Base-by-base conservation (phyloP, 2,888 invertebrate genomes). In the Pheosia tremula region DNA sequence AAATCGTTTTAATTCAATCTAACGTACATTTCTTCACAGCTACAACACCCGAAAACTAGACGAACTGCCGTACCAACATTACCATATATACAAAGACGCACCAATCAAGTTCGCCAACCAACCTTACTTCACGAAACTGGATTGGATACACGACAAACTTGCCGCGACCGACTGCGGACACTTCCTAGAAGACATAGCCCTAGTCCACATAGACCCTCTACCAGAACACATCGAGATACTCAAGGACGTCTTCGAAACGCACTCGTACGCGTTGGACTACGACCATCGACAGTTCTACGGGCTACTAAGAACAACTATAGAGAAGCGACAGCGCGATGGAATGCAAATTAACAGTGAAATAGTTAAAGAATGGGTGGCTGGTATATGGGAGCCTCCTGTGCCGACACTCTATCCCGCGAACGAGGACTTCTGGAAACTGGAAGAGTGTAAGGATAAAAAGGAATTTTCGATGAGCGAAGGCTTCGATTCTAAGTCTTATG, bases 221-320 rank as follows among this genome's bases (percentile, higher is more conserved):
- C 94, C 95, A 37, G 89, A 90, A 75, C 91, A 95, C 77, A 85
- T 96, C 50, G 92, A 93, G 58, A 87, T 96, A 57, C 84, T 97
- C 4, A 95, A 95, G 77, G 95, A 96, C 69, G 95, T 97, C 65
- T 94, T 98, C 64, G 96, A 96, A 86, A 94, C 95, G 0, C 95
- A 97, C 75, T 95, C 96, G 5, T 95, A 95, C 77, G 96, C 97
- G 13, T 89, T 98, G 60, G 96, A 96, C 78, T 97, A 97, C 75
- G 98, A 98, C 84, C 97, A 97, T 45, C 94, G 96, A 78, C 98
- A 98, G 86, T 96, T 98, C 78, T 97, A 96, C 77, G 96, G 97
- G 4, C 95, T 97, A 68, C 68, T 94, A 0, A 71, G 90, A 67
- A 80, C 82, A 56, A 89, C 87, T 0, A 82, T 93, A 76, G 91